Evolutionary conservation across 2,113 vertebrate genomes (phyloP), one percentile per base, ranked within the genome.

Genomic region (Austrofundulus limnaeus): DNA sequence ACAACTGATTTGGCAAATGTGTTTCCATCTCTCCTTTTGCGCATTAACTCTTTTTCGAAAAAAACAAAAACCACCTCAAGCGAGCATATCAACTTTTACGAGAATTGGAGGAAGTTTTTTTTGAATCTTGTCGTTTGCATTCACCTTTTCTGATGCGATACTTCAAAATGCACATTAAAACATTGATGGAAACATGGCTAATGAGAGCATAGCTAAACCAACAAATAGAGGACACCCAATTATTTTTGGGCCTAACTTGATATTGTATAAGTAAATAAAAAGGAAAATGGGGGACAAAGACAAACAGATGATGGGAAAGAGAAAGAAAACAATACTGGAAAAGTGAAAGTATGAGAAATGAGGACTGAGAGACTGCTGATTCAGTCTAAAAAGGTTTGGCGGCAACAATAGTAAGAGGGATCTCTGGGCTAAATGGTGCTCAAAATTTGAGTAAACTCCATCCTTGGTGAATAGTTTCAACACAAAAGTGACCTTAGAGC

Each of bases 401-500:
- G 24, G 46, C 15, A 11, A 23, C 56, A 66, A 37, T 46, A 51
- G 12, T 53, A 15, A 16, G 14, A 63, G 11, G 11, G 25, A 39
- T 56, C 48, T 41, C 70, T 13, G 54, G 41, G 11, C 31, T 69
- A 10, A 20, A n/a, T 10, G 37, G 24, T 39, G 48, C 61, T 54
- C 43, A 13, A 52, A 39, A 23, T 14, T 19, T 23, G 54, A 21
- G 72, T 70, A 73, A 61, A 63, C 34, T 53, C 47, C 45, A 54
- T 46, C n/a, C 25, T 28, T 28, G 81, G 77, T 68, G 52, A 77
- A 74, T 16, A 23, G 8, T 24, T 21, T 24, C 14, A 14, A 38
- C 20, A 17, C 66, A 57, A 48, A 66, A 51, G 34, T 69, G 72
- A 81, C 58, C 58, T 81, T 66, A 61, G 55, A 77, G 67, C 56